phyloP scores from a whole-genome alignment of 2,797 vertebrate genomes.

The Coluber constrictor region DNA sequence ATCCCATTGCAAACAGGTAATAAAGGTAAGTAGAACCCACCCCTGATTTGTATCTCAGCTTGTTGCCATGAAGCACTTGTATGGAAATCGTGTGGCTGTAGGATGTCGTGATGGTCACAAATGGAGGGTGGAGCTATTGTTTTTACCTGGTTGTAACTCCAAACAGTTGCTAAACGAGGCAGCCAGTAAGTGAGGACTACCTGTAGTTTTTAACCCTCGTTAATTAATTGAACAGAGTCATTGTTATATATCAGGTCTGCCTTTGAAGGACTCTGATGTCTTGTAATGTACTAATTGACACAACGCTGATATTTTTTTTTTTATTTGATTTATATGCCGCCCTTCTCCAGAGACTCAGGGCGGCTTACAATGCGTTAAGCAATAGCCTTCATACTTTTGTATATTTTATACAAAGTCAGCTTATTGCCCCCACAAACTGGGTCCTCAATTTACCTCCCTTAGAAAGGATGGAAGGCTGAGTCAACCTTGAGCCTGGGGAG shows the following conservation, averaged over 20 bases:
- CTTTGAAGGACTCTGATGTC: neutral
- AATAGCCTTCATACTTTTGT: too few relatives aligned
- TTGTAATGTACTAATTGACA: neutral
- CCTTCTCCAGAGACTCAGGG: too few relatives aligned
- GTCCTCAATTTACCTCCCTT: too few relatives aligned
- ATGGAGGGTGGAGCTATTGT: neutral
- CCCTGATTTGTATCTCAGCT: neutral
- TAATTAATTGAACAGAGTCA: neutral
- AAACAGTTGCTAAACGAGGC: neutral
- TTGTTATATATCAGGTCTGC: neutral
- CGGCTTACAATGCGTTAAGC: too few relatives aligned
- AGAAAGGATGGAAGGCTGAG: too few relatives aligned
- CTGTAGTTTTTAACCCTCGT: neutral
- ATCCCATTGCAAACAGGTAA: too few relatives aligned
- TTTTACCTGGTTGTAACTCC: neutral
- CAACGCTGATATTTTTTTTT: neutral
- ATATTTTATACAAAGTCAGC: too few relatives aligned
- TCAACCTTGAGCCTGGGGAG: too few relatives aligned
- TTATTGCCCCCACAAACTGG: too few relatives aligned
- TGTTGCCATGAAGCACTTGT: neutral
- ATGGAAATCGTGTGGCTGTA: neutral
- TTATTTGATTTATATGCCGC: too few relatives aligned
- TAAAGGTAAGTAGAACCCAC: too few relatives aligned
- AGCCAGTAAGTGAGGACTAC: neutral
- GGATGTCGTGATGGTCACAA: neutral